Percentiles rank a stretch among this genome's conserved stretches.
phyloP scores from a whole-genome alignment of 2,113 vertebrate genomes.

The Pterocles gutturalis region DNA sequence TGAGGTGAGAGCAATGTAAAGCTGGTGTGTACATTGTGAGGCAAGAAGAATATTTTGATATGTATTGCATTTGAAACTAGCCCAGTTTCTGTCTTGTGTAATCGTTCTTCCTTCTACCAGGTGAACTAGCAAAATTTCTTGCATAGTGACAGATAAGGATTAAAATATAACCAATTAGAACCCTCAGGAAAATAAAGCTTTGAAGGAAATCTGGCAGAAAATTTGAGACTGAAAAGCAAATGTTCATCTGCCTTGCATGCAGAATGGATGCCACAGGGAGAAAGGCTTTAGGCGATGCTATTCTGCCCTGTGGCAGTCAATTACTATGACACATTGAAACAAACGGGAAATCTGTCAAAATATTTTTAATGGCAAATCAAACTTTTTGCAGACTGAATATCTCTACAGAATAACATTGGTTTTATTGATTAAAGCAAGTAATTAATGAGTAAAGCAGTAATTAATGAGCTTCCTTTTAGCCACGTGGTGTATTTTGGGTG shows the following conservation, averaged over 20 bases:
- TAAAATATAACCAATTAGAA: conserved; percentile 21
- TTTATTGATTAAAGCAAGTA: background rate
- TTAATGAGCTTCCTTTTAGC: background rate
- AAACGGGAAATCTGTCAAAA: conserved; percentile 48
- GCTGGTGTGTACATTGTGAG: background rate
- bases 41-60: background rate
- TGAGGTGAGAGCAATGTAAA: background rate
- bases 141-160: background rate
- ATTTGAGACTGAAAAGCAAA: conserved; percentile 15
- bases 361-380: conserved; percentile 38
- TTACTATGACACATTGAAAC: conserved; percentile 9
- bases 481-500: background rate
- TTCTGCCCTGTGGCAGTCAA: conserved; percentile 32
- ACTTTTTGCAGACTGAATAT: background rate
- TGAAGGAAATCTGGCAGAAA: conserved; percentile 19
- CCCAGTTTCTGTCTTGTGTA: background rate
- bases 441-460: background rate
- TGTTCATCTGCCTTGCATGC: conserved; percentile 29
- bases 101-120: background rate
- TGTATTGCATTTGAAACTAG: background rate
- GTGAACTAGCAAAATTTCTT: background rate
- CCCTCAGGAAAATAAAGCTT: background rate
- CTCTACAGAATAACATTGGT: background rate
- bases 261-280: conserved; percentile 21
- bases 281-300: conserved; percentile 41